Evolutionary conservation across 2,797 vertebrate species (phyloP), one percentile per base, ranked within the genome.

Genomic region (Muscicapa comitata): DNA sequence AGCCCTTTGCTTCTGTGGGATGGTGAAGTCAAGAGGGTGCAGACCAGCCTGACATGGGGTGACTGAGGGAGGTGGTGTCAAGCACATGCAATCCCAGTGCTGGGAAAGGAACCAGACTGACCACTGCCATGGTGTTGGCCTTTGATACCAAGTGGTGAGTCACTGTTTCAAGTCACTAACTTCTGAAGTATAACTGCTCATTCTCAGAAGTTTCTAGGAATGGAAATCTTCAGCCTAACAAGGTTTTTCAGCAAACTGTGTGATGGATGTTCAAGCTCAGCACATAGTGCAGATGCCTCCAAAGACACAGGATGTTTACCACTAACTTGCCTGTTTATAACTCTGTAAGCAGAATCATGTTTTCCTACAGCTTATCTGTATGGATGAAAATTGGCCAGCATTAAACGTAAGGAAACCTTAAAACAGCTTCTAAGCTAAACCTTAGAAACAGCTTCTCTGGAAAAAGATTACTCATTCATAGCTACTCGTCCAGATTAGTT

Each of bases 251-350:
- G 45, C 31, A 17, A 8, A 13, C 1, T 48, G 28, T 16, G 25
- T 0, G 13, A 68, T 6, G 40, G 40, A 73, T 1, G 1, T 16
- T 86, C 40, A 71, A 82, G 19, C 19, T 68, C 54, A 38, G 61
- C 17, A 35, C 0, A 0, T 3, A 71, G 48, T 3, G 12, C 45
- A 74, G 72, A 33, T 29, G 23, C 29, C 35, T 65, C 33, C 29
- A 23, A 28, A 59, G 51, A 40, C 1, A 26, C 0, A 11, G 13
- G n/a, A 20, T 68, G 26, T 38, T 80, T 31, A 51, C 43, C 21
- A n/a, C 24, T 6, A 33, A 47, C 43, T 33, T 25, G 25, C 9
- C 29, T 33, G 4, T 71, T 31, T 76, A 17, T 10, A 65, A 58
- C 63, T 40, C 38, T 3, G 6, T 40, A 45, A 74, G 45, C 57